These are phyloP conservation scores for Catalaphyllia jardinei DNA, from an alignment of 64 coral and sea anemone genomes.

Conservation along the genomic window DNA sequence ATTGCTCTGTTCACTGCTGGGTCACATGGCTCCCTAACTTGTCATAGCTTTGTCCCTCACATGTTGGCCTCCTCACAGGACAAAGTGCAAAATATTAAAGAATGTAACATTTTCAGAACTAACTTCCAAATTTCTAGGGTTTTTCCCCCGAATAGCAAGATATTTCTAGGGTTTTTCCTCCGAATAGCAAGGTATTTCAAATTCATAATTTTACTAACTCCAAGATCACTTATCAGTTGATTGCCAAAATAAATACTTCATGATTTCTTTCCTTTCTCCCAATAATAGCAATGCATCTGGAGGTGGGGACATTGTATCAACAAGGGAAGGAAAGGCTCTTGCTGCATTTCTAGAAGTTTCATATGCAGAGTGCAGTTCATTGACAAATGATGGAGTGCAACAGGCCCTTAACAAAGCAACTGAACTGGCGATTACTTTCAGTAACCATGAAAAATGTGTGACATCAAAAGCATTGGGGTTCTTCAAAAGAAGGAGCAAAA, in stretches of 20 bases:
- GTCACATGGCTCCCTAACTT: no score
- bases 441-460: neutral
- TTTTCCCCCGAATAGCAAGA: no score
- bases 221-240: neutral
- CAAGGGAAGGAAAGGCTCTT: conserved; percentile 18
- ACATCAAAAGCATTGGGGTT: neutral
- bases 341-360: neutral
- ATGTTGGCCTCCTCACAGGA: no score
- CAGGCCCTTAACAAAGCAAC: conserved; percentile 17
- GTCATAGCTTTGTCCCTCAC: no score
- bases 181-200: no score
- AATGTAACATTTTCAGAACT: no score
- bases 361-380: conserved; percentile 42
- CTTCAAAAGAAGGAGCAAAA: conserved; percentile 29
- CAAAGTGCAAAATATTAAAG: no score
- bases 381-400: conserved; percentile 24
- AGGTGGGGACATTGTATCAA: neutral
- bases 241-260: no score
- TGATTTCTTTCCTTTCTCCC: neutral
- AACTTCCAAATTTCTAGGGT: no score
- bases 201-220: neutral
- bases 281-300: neutral
- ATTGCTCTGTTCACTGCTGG: no score
- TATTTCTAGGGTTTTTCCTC: no score
- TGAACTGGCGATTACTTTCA: neutral